phyloP scores from a whole-genome alignment of 92 coral and sea anemone genomes.

The Meandrina meandrites region DNA sequence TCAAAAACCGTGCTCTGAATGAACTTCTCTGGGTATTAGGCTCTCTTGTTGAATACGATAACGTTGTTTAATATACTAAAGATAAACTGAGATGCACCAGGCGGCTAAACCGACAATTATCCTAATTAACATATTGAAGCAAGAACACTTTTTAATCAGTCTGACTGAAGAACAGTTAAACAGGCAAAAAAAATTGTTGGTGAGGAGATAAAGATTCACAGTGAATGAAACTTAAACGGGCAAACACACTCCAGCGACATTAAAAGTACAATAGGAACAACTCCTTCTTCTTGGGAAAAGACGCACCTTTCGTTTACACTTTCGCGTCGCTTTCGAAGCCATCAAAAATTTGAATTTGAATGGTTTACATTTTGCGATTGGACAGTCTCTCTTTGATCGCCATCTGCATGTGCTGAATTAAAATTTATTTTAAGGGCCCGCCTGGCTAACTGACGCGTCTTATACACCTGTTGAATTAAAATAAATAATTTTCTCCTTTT shows the following conservation, averaged over 20 bases:
- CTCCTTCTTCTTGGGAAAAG: neutral
- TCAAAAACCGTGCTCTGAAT: no score
- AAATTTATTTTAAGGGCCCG: neutral
- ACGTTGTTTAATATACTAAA: neutral
- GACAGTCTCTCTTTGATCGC: neutral
- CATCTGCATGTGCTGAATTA: neutral
- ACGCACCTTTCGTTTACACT: neutral
- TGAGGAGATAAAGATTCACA: neutral
- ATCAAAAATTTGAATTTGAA: constrained; percentile 11
- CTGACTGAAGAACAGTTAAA: neutral
- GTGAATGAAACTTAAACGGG: neutral
- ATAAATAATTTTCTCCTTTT: neutral
- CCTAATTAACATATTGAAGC: neutral
- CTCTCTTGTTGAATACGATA: neutral
- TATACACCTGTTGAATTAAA: neutral
- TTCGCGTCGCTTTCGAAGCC: neutral
- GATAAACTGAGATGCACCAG: neutral
- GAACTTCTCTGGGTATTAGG: neutral
- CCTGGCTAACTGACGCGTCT: neutral
- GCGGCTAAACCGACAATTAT: neutral
- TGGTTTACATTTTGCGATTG: neutral
- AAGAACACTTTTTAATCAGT: neutral
- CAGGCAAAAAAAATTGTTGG: neutral
- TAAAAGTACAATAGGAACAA: no score
- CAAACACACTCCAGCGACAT: neutral